A percentile compares a stretch with the other conserved stretches of the same genome.
Evolutionary conservation across 2,797 vertebrate genomes (phyloP).

Genomic region (Sebastolobus altivelis): DNA sequence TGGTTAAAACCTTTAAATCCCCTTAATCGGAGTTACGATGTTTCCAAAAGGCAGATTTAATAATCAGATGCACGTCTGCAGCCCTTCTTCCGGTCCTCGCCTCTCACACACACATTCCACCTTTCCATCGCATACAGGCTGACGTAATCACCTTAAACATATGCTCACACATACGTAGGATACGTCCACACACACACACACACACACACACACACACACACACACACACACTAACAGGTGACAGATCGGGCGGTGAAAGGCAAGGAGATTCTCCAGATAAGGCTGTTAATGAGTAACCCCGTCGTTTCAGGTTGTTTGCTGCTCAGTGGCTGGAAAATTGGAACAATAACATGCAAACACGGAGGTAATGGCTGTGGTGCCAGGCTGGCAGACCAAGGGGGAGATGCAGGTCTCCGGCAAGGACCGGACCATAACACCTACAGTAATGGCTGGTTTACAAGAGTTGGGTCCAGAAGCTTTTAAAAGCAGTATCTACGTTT

Average conservation of each 20-base stretch:
- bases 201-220: background rate
- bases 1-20: background rate
- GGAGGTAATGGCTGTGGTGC: constrained; percentile 67
- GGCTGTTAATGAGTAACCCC: constrained; percentile 81
- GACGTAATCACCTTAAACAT: constrained; percentile 24
- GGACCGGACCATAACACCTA: background rate
- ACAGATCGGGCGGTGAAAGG: constrained; percentile 60
- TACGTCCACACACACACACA: background rate
- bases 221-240: constrained; percentile 40
- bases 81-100: background rate
- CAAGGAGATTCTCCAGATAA: constrained; percentile 74
- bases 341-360: constrained; percentile 79
- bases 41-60: background rate
- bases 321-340: constrained; percentile 82
- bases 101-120: background rate
- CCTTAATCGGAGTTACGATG: background rate
- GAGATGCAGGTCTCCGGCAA: constrained; percentile 11
- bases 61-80: background rate
- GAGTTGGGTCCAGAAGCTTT: background rate
- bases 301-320: constrained; percentile 80
- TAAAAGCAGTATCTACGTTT: background rate
- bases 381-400: constrained; percentile 15
- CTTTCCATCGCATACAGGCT: constrained; percentile 17
- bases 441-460: background rate
- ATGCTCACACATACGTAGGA: constrained; percentile 19